Percentiles rank a stretch among this genome's conserved stretches.
phyloP scores from a whole-genome alignment of 2,888 invertebrate species.

The Eledona agricola region DNA sequence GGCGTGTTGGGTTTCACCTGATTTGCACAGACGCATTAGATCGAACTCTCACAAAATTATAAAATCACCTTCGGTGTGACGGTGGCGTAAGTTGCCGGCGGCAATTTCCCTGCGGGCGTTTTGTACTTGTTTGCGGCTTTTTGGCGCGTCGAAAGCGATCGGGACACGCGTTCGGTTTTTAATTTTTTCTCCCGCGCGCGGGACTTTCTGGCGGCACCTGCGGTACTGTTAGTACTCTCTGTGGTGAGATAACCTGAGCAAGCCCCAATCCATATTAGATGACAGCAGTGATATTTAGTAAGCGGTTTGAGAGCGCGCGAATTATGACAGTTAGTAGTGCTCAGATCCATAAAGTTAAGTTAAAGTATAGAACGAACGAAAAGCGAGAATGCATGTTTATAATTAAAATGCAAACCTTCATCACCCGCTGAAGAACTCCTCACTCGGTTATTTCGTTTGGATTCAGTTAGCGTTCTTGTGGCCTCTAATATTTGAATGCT shows the following conservation, averaged over 20 bases:
- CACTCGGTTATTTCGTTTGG: slow-evolving; percentile 2
- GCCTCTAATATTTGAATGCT: slow-evolving; percentile 21
- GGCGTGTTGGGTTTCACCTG: slow-evolving; percentile 70
- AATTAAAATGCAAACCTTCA: slow-evolving; percentile 38
- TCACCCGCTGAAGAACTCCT: slow-evolving; percentile 39
- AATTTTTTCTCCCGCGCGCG: slow-evolving; percentile 18
- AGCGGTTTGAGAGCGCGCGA: slow-evolving; percentile 11
- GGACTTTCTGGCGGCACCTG: slow-evolving; percentile 41
- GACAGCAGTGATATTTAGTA: slow-evolving; percentile 13
- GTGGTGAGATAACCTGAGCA: slow-evolving; percentile 56
- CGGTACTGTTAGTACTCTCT: slow-evolving; percentile 47
- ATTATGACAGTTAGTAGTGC: slow-evolving; percentile 31
- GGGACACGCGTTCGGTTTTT: slow-evolving; percentile 38
- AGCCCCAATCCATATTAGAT: slow-evolving; percentile 28
- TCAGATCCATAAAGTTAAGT: slow-evolving; percentile 22
- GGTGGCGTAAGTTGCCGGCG: slow-evolving; percentile 44
- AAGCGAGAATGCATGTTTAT: slow-evolving; percentile 7
- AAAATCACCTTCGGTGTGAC: slow-evolving; percentile 56
- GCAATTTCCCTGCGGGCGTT: slow-evolving; percentile 44
- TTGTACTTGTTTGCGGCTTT: slow-evolving; percentile 13
- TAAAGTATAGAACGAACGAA: slow-evolving; percentile 8
- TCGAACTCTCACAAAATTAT: slow-evolving; percentile 1
- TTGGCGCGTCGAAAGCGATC: slow-evolving; percentile 46
- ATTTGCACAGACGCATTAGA: background rate
- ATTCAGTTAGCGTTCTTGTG: slow-evolving; percentile 27